Percentiles rank a stretch among this genome's conserved stretches.
Conservation (phyloP, 2,797 vertebrate genomes). For the Hydrophis major region DNA sequence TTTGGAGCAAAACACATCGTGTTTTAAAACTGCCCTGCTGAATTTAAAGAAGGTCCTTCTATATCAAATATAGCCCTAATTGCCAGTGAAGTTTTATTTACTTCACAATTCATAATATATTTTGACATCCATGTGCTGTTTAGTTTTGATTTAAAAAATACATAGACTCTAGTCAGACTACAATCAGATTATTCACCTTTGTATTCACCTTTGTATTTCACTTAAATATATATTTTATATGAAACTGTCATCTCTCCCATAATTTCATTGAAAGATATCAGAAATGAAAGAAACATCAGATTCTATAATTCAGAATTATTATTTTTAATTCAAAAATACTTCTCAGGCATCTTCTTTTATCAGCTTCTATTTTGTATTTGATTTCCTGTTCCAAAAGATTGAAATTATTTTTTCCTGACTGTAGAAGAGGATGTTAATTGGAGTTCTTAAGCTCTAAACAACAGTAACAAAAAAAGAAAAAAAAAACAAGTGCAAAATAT, state of each 20-base stretch:
- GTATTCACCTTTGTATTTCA: neutral
- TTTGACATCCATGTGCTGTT: neutral
- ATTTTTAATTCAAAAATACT: neutral
- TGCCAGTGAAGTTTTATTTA: neutral
- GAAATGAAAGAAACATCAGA: neutral
- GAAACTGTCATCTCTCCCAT: neutral
- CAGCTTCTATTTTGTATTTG: neutral
- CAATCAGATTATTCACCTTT: neutral
- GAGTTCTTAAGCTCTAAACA: constrained; percentile 3
- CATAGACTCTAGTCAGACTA: neutral
- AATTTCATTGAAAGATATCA: constrained; percentile 16
- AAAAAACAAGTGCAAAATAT: neutral
- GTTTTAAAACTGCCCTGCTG: neutral
- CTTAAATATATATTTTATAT: neutral
- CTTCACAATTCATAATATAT: neutral
- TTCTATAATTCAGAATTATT: constrained; percentile 2
- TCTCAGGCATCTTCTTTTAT: neutral
- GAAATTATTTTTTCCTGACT: neutral
- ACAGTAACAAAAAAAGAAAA: neutral
- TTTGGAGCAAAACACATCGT: neutral
- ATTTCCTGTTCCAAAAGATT: neutral
- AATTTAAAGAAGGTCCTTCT: too few species aligned
- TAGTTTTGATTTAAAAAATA: neutral
- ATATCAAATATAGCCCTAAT: neutral
- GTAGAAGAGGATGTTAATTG: neutral